Evolutionary conservation across 2,797 vertebrate species (phyloP), one percentile per base, ranked within the genome.

Genomic region (Lutra lutra): DNA sequence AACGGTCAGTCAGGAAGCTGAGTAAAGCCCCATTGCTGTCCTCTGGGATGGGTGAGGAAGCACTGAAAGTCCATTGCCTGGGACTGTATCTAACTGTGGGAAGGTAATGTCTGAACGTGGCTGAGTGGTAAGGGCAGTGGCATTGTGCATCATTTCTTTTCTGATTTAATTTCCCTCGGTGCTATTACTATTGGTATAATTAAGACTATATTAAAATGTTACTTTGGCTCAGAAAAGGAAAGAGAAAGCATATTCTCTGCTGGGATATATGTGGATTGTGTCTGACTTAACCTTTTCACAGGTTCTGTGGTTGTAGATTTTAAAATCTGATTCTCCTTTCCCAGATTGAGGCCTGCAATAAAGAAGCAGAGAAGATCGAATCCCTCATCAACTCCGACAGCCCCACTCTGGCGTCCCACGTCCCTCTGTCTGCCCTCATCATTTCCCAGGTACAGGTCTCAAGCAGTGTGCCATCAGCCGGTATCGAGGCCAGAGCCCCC

Each of bases 331-430:
- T 87, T 95, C 78, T 84, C 46, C 66, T 86, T 48, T 91, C 35
- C 11, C 98, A 99, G 99, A 99, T 99, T 54, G 99, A 99, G 98
- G 99, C 99, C 92, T 99, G 99, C 99, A 99, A 99, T 97, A 99
- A 99, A 98, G 99, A 99, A 98, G 99, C 99, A 0, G 99, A 99
- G 98, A 99, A 99, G 98, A 99, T 99, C 0, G 99, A 99, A 95
- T 99, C 99, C 1, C 99, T 99, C 97, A 99, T 99, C 97, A 99
- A 99, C 98, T 99, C 99, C 0, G 99, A 99, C 98, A 99, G 99
- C 92, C 99, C 99, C 17, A 99, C 99, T 0, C 98, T 99, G 97
- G 99, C 99, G 0, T 99, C 99, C 32, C 99, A 99, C 0, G 99
- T 99, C 3, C 99, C 99, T 0, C 99, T 99, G 21, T 99, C 99